Conservation (phyloP, 2,888 invertebrate genomes). For the Merodon equestris region DNA sequence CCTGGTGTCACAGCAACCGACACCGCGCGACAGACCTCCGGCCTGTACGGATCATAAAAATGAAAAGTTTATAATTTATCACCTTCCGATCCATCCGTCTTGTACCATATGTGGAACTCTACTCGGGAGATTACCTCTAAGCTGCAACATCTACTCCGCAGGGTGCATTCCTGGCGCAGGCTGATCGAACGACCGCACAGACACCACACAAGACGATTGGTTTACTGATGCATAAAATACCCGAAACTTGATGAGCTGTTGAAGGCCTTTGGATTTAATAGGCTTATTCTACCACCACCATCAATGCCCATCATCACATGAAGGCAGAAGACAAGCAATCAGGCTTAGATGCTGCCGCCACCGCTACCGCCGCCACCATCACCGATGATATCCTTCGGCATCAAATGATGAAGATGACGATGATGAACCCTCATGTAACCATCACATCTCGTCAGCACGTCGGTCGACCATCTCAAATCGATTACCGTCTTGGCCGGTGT, state of each 20-base stretch:
- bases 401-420: not conserved
- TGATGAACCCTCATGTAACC: slow-evolving; percentile 17
- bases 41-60: no score
- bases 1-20: no score
- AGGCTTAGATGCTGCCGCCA: slow-evolving; percentile 11
- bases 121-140: no score
- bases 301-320: no score
- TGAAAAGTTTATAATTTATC: no score
- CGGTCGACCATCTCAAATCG: slow-evolving; percentile 51
- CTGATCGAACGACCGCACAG: slow-evolving; percentile 29
- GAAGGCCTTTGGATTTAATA: slow-evolving; percentile 46
- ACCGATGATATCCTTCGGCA: slow-evolving; percentile 19
- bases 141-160: not conserved
- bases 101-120: no score
- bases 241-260: slow-evolving; percentile 39
- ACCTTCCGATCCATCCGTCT: no score
- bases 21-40: no score
- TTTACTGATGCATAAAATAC: not conserved
- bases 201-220: not conserved
- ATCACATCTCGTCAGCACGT: slow-evolving; percentile 37
- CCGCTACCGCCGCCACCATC: not conserved
- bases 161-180: slow-evolving; percentile 38
- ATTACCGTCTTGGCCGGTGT: slow-evolving; percentile 30
- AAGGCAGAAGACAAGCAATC: slow-evolving; percentile 13
- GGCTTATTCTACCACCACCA: slow-evolving; percentile 34